phyloP scores from a whole-genome alignment of 2,888 invertebrate species.

The Muschampia plurimacula region DNA sequence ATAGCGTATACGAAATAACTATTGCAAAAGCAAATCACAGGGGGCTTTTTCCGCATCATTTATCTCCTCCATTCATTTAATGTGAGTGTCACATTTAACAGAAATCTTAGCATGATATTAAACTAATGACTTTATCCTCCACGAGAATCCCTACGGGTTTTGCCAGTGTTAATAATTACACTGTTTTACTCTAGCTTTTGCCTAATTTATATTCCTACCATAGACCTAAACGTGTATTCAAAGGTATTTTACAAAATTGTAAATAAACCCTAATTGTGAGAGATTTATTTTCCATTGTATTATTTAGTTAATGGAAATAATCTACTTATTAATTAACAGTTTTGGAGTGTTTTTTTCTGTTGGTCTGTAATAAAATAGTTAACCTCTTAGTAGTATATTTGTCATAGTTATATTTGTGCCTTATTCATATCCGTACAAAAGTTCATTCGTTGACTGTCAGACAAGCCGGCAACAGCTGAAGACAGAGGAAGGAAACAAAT shows the following conservation, averaged over 20 bases:
- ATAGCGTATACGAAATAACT: neutral
- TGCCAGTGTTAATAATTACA: neutral
- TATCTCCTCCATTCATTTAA: slow-evolving; percentile 64
- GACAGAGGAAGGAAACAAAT: neutral
- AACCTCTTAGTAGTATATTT: no score
- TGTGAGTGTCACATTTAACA: slow-evolving; percentile 52
- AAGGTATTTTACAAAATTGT: no score
- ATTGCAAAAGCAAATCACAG: neutral
- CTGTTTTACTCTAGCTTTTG: neutral
- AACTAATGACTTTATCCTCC: slow-evolving; percentile 26
- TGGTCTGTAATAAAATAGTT: no score
- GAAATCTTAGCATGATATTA: slow-evolving; percentile 53
- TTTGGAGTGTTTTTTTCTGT: no score
- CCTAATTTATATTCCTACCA: neutral
- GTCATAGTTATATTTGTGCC: no score
- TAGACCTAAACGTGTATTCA: neutral
- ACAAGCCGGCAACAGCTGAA: neutral
- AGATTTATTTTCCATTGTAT: no score
- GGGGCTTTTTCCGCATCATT: slow-evolving; percentile 65
- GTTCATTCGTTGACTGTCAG: slow-evolving; percentile 1
- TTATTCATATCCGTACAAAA: neutral
- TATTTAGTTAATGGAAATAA: no score
- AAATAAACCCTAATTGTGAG: no score
- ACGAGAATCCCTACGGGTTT: neutral
- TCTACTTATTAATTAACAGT: no score